These are phyloP conservation scores for Nesidiocoris tenuis DNA, from an alignment of 2,888 invertebrate species.

Conservation along the genomic window DNA sequence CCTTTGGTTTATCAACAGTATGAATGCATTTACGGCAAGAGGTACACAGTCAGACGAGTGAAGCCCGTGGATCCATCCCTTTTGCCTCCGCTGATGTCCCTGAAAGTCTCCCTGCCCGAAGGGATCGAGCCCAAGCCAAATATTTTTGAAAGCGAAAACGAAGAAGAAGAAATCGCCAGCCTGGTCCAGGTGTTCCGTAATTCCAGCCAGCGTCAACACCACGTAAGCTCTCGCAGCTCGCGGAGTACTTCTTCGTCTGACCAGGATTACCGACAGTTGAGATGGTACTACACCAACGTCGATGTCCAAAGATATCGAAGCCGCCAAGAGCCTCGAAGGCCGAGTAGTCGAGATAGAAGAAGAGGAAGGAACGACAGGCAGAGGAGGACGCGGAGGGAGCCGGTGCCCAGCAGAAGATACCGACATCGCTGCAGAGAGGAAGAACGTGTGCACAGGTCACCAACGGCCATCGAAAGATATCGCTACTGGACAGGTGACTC, in stretches of 20 bases:
- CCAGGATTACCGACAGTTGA: neutral
- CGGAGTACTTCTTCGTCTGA: neutral
- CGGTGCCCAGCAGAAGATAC: slow-evolving; percentile 1
- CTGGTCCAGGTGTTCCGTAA: neutral
- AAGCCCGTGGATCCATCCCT: slow-evolving; percentile 20
- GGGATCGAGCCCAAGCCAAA: neutral
- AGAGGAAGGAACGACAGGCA: neutral
- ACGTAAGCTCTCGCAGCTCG: neutral
- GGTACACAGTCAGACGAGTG: slow-evolving; percentile 31
- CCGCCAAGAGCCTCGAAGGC: too few relatives aligned
- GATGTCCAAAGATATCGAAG: too few relatives aligned
- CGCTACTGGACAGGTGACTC: slow-evolving; percentile 38
- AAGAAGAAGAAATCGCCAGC: neutral
- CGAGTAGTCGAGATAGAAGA: neutral
- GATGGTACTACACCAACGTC: neutral
- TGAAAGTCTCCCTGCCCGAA: slow-evolving; percentile 7
- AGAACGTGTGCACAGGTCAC: slow-evolving; percentile 30
- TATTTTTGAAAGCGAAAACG: neutral
- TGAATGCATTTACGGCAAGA: slow-evolving; percentile 26
- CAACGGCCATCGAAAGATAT: slow-evolving; percentile 25
- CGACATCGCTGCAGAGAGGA: neutral
- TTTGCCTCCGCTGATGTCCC: slow-evolving; percentile 27
- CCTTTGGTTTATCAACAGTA: too few relatives aligned
- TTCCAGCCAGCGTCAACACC: neutral
- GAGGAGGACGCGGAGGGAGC: neutral